Evolutionary conservation across 1,140 invertebrate species (phyloP).

Genomic region (Leucophenga varia): DNA sequence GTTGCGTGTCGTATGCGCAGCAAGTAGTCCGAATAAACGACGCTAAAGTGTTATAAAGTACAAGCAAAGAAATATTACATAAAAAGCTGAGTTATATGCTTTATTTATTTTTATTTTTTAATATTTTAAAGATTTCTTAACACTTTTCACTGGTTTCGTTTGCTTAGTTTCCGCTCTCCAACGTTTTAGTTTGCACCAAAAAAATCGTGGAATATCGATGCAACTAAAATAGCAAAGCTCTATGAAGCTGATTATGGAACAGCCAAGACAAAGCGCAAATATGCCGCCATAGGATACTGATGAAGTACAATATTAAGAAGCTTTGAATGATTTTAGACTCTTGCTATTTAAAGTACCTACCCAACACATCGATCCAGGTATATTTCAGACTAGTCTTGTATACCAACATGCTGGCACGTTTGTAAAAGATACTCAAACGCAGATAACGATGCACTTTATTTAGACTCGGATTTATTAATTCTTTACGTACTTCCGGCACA

Average conservation of each 20-base stretch:
- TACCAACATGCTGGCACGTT: slow-evolving; percentile 21
- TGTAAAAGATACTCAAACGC: slow-evolving; percentile 29
- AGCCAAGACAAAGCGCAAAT: slow-evolving; percentile 72
- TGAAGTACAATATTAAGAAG: not conserved
- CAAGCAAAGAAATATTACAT: slow-evolving; percentile 2
- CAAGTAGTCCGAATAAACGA: too few species aligned
- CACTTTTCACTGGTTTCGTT: not conserved
- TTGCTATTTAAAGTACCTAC: slow-evolving; percentile 13
- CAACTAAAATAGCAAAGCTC: slow-evolving; percentile 71
- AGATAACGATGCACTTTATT: too few species aligned
- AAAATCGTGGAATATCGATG: slow-evolving; percentile 41
- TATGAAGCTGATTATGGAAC: slow-evolving; percentile 68
- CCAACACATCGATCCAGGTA: slow-evolving; percentile 44
- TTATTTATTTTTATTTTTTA: slow-evolving; percentile 10
- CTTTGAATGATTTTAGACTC: not conserved
- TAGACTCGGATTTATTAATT: not conserved
- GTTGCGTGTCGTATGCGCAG: too few species aligned
- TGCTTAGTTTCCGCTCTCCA: not conserved
- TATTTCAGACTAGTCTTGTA: slow-evolving; percentile 41
- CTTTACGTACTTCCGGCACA: slow-evolving; percentile 25
- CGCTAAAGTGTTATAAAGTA: too few species aligned
- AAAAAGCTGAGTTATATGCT: slow-evolving; percentile 1
- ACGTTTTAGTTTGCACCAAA: too few species aligned
- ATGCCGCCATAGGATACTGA: slow-evolving; percentile 71
- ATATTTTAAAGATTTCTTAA: not conserved